phyloP scores from a whole-genome alignment of 2,113 vertebrate genomes.

The Corydoras maculifer region DNA sequence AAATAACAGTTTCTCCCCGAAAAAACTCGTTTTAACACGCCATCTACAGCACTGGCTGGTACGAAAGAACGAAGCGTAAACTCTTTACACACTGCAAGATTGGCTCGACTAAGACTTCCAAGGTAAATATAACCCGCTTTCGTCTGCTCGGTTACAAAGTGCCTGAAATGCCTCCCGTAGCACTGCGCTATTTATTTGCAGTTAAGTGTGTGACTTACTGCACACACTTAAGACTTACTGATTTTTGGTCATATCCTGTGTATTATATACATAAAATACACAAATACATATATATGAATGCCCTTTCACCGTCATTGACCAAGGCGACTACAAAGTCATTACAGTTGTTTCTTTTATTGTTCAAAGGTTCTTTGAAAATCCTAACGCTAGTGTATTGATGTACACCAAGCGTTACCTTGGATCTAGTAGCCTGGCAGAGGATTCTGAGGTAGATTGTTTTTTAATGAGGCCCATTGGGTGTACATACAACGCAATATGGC shows the following conservation, averaged over 20 bases:
- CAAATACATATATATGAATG: no score
- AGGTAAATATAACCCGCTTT: slow-evolving; percentile 35
- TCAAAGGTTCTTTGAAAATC: no score
- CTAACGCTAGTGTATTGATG: no score
- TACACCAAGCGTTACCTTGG: no score
- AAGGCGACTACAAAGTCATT: no score
- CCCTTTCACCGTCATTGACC: no score
- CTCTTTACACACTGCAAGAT: slow-evolving; percentile 20
- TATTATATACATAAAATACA: no score
- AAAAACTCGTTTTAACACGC: slow-evolving; percentile 5
- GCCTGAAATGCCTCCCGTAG: neutral
- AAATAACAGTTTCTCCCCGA: slow-evolving; percentile 11
- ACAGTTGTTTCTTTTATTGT: no score
- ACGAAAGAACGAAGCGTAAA: neutral
- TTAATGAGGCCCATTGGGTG: neutral
- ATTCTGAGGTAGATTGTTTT: neutral
- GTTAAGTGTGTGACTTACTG: no score
- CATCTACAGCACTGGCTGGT: neutral
- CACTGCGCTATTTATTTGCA: neutral
- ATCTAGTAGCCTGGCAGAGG: no score
- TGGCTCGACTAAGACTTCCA: slow-evolving; percentile 34
- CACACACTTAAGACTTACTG: no score
- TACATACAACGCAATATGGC: slow-evolving; percentile 15
- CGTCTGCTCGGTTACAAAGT: neutral
- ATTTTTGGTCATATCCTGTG: no score